Evolutionary conservation across 30 jellyfish, hydroid and myxozoan species (phyloP), one percentile per base, ranked within the genome.

Genomic region (Clytia hemisphaerica): DNA sequence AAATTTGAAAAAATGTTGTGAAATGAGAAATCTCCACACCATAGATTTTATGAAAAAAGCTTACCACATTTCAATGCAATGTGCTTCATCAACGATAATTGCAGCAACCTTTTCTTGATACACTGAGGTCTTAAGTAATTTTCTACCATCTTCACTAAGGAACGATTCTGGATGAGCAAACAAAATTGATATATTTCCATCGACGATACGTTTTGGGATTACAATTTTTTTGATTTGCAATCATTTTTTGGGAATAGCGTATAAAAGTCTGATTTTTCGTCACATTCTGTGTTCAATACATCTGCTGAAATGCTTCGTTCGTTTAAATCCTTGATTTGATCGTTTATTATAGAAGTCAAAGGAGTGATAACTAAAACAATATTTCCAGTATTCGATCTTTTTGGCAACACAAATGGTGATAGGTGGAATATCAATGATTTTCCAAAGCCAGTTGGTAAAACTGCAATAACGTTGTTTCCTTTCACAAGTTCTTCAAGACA

Each of bases 131-230:
- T 46, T 46, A 27, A 46, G 24, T 9, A 46, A 46, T 9, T 46
- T 46, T 31, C 60, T 46, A 27, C 60, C 60, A n/a, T 46, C 60
- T n/a, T 46, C 60, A 9, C 60, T n/a, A 27, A 46, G 24, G 30
- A 46, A 31, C 9, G 60, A 46, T 46, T 46, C 60, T 46, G 60
- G 60, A 31, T 46, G 60, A n/a, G 60, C 60, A 9, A 46, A 46
- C 9, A 46, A 31, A n/a, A 46, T 46, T 46, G 19, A 27, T 4
- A 46, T 31, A 4, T n/a, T 27, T 3, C 60, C 60, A 46, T 46
- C 24, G 5, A 4, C 9, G 10, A 46, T 46, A 3, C 18, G 19
- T 31, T 46, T 31, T n/a, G n/a, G n/a, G n/a, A n/a, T n/a, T n/a
- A n/a, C n/a, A n/a, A n/a, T n/a, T n/a, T n/a, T n/a, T n/a, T n/a